Evolutionary conservation across 2,113 vertebrate genomes (phyloP).

Genomic region (Zosterops hypoxanthus): DNA sequence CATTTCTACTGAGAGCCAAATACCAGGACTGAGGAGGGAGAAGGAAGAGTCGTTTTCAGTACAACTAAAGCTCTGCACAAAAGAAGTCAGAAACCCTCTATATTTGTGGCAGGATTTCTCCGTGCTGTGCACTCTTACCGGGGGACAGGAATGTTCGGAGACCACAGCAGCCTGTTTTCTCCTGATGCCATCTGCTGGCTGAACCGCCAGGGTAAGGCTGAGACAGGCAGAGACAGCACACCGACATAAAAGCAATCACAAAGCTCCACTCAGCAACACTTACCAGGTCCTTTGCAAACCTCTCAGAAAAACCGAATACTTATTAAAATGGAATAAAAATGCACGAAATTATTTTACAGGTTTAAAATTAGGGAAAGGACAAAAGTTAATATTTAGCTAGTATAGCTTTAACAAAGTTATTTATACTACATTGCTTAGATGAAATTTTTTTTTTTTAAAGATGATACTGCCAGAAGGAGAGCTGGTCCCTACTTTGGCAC

Average conservation of each 20-base stretch:
- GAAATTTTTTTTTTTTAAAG: no score
- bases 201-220: fast-evolving
- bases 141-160: background rate
- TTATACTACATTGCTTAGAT: background rate
- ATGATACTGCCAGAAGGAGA: background rate
- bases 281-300: background rate
- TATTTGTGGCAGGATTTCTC: fast-evolving
- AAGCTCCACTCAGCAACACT: background rate
- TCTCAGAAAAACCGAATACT: background rate
- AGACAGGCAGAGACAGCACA: background rate
- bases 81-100: background rate
- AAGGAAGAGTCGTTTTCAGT: background rate
- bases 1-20: background rate
- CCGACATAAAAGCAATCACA: fast-evolving
- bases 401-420: background rate
- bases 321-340: background rate
- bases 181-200: conserved; percentile 10
- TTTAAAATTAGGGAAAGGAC: background rate
- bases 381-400: background rate
- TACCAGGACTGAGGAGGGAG: no score
- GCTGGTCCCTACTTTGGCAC: background rate
- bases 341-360: background rate
- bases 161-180: background rate
- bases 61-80: background rate
- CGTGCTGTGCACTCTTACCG: fast-evolving